Conservation (phyloP, 2,888 invertebrate species). For the Reticulitermes lucifugus region DNA sequence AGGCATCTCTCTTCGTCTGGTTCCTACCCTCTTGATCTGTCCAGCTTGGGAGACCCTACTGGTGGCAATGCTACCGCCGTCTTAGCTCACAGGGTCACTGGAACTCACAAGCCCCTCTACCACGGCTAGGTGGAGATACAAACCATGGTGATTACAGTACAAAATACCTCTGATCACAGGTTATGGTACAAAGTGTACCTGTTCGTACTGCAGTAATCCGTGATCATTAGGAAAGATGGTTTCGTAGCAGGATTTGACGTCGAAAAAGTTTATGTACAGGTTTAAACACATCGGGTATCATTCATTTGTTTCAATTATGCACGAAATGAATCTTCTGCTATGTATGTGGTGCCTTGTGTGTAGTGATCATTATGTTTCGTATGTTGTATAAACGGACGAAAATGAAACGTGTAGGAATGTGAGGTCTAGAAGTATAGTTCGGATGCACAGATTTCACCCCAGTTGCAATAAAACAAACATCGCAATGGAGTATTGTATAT, state of each 20-base stretch:
- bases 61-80: too few relatives aligned
- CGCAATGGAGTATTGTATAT: constrained; percentile 2
- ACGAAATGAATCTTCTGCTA: not conserved
- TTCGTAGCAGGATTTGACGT: not conserved
- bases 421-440: not conserved
- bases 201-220: not conserved
- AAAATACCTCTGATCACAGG: too few relatives aligned
- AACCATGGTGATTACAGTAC: not conserved
- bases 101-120: too few relatives aligned
- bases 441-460: not conserved
- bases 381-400: constrained; percentile 29
- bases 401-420: constrained; percentile 33
- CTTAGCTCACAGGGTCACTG: too few relatives aligned
- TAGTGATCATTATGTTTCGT: constrained; percentile 29
- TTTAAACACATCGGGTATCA: not conserved
- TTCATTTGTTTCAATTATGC: not conserved
- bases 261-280: not conserved
- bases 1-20: too few relatives aligned
- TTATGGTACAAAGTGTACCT: too few relatives aligned
- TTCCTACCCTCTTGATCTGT: too few relatives aligned
- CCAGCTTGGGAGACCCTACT: too few relatives aligned
- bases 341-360: not conserved
- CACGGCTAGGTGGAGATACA: not conserved
- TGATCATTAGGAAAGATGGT: not conserved
- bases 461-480: not conserved